phyloP scores from a whole-genome alignment of 2,888 invertebrate genomes.

The Stegophylla sp. region DNA sequence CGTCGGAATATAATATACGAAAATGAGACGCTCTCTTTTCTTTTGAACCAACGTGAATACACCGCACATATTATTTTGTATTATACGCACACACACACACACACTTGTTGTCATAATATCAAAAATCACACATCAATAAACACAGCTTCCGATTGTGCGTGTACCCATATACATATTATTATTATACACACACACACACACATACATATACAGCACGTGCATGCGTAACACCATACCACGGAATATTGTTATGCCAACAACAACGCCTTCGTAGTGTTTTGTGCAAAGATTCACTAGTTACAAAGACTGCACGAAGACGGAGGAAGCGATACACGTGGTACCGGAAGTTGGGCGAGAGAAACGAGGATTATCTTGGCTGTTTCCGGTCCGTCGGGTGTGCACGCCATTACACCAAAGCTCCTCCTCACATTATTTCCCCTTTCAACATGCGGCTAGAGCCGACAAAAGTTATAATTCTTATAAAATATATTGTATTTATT shows the following conservation, averaged over 20 bases:
- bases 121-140: conserved; percentile 47
- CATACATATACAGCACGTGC: neutral
- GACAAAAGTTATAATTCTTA: conserved; percentile 38
- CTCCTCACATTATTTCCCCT: neutral
- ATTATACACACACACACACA: too few relatives aligned
- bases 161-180: too few relatives aligned
- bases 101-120: conserved; percentile 43
- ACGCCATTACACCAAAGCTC: conserved; percentile 26
- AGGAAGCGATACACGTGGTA: conserved; percentile 17
- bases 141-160: conserved; percentile 16
- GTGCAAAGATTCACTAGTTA: neutral
- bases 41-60: conserved; percentile 9
- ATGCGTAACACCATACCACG: neutral
- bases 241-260: conserved; percentile 43
- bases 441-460: neutral
- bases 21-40: conserved; percentile 22
- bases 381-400: conserved; percentile 53
- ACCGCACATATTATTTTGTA: neutral
- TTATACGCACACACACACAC: conserved; percentile 16
- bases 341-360: conserved; percentile 23
- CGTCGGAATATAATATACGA: conserved; percentile 4
- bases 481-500: conserved; percentile 24
- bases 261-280: conserved; percentile 6
- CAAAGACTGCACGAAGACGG: conserved; percentile 8
- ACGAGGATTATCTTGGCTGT: conserved; percentile 49